phyloP scores from a whole-genome alignment of 2,888 invertebrate genomes.

The Epinotia brunnichana region DNA sequence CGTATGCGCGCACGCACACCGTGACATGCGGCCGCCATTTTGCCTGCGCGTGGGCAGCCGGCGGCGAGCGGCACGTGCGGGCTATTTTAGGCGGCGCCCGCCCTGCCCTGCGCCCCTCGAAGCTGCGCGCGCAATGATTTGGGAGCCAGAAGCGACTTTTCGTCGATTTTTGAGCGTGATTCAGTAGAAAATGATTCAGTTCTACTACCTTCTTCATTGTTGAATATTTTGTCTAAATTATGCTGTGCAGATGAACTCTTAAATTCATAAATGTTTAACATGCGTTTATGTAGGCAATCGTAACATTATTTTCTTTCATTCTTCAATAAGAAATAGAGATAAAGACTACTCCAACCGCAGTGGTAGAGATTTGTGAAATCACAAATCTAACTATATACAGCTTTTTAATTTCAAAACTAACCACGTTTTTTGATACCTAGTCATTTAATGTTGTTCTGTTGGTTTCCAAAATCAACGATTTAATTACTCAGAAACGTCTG shows the following conservation, averaged over 20 bases:
- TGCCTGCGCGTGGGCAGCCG: slow-evolving; percentile 80
- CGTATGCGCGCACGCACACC: slow-evolving; percentile 44
- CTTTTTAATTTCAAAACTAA: no score
- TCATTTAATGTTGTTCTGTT: no score
- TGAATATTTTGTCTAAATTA: not conserved
- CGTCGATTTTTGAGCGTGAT: slow-evolving; percentile 1
- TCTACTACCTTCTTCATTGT: not conserved
- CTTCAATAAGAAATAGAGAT: no score
- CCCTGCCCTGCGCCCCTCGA: slow-evolving; percentile 60
- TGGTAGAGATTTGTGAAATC: no score
- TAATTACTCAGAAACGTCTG: no score
- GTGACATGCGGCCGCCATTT: slow-evolving; percentile 72
- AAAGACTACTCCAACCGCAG: no score
- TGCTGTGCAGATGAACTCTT: not conserved
- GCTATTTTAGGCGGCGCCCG: slow-evolving; percentile 80
- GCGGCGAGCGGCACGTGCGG: slow-evolving; percentile 79
- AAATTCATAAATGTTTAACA: no score
- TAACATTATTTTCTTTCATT: no score
- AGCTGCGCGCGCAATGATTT: slow-evolving; percentile 48
- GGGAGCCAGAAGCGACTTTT: slow-evolving; percentile 36
- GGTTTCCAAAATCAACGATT: no score
- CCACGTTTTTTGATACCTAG: no score
- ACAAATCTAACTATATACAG: no score
- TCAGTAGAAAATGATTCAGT: slow-evolving; percentile 4
- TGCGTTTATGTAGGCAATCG: no score